Evolutionary conservation across 1,140 invertebrate genomes (phyloP), one percentile per base, ranked within the genome.

Genomic region (Aradophagus sp.): DNA sequence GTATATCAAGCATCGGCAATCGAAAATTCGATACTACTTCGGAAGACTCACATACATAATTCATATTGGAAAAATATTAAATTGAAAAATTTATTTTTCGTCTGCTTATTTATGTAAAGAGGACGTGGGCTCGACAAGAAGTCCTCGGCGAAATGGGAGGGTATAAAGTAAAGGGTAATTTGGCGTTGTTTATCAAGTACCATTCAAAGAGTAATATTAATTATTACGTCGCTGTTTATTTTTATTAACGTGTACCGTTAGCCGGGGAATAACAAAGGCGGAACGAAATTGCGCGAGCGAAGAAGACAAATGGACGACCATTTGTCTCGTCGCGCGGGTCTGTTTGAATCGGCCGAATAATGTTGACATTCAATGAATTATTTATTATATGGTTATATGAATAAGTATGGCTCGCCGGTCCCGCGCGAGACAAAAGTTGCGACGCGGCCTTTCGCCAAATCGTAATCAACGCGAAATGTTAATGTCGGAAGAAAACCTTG

Each of bases 361-460:
- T 36, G 52, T 52, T 58, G 36, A 66, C 39, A 23, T 52, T 44
- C 44, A 66, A 58, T 66, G 62, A 56, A 56, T 66, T 58, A 58
- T 66, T 66, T 66, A 58, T 66, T 48, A 41, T 66, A 20, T n/a
- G 36, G 14, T 48, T 56, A 50, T 66, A 50, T 66, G 62, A 65
- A 55, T 65, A 55, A 55, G 55, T 55, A 55, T 31, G 47, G 13
- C 10, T 55, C 27, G 61, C 1, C 19, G 41, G 50, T 7, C 5
- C 2, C 4, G 39, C n/a, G 34, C 59, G 48, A 53, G 48, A 63
- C 32, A n/a, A 13, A 39, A 47, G n/a, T 63, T 8, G 31, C 13
- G 31, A 63, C 45, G 48, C 23, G 13, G 29, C 7, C 44, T 34
- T 36, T n/a, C 15, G 27, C 1, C 10, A 16, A 34, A 11, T 50